Percentiles rank a stretch among this genome's conserved stretches.
Conservation (phyloP, 2,797 vertebrate genomes). For the Naso thynnoides region DNA sequence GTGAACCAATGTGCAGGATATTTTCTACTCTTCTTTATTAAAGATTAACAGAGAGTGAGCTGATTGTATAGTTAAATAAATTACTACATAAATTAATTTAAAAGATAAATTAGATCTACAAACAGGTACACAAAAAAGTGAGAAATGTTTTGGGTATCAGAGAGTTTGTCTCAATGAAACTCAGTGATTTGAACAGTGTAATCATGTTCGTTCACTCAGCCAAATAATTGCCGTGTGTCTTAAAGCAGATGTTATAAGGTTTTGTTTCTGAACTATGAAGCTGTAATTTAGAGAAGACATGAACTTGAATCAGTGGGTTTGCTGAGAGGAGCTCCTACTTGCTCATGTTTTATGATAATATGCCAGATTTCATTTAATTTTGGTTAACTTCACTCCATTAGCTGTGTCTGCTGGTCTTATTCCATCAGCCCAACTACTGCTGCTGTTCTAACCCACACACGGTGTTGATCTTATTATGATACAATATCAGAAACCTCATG, state of each 20-base stretch:
- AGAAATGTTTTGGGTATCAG: neutral
- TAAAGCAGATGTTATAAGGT: constrained; percentile 33
- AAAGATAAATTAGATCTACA: constrained; percentile 33
- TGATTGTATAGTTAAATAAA: too few species aligned
- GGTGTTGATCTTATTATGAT: constrained; percentile 38
- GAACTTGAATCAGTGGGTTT: constrained; percentile 21
- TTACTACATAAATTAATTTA: too few species aligned
- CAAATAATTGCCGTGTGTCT: constrained; percentile 42
- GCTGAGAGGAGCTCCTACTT: constrained; percentile 10
- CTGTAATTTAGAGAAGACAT: constrained; percentile 9
- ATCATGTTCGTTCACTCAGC: constrained; percentile 55
- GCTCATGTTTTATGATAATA: constrained; percentile 29
- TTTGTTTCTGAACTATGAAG: constrained; percentile 10
- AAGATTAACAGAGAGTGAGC: too few species aligned
- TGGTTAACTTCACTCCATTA: constrained; percentile 40
- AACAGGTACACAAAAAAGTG: constrained; percentile 33
- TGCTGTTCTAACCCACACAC: constrained; percentile 41
- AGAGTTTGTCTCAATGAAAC: constrained; percentile 34
- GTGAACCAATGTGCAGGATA: neutral
- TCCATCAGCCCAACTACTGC: constrained; percentile 32
- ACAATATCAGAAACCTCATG: constrained; percentile 36
- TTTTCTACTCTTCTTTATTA: constrained; percentile 25
- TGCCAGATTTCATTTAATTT: constrained; percentile 11
- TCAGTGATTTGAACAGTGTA: constrained; percentile 18
- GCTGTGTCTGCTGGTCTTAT: constrained; percentile 32